Evolutionary conservation across 2,888 invertebrate species (phyloP).

Genomic region (Parnassius orleans): DNA sequence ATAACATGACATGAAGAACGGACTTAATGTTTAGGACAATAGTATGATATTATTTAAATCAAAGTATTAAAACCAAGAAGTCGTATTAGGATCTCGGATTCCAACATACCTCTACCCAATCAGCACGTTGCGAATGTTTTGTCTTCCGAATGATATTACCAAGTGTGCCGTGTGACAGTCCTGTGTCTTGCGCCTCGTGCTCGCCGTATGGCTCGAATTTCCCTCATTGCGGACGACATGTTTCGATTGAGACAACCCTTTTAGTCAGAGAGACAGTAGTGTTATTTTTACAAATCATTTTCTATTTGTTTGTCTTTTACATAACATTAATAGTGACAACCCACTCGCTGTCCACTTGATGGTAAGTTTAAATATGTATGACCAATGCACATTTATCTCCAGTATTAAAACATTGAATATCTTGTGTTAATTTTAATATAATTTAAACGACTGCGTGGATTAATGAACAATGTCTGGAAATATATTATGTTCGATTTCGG

Average conservation of each 20-base stretch:
- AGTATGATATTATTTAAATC: background rate
- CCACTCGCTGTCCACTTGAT: too few species aligned
- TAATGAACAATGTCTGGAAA: too few species aligned
- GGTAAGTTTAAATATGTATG: too few species aligned
- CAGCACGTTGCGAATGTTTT: constrained; percentile 76
- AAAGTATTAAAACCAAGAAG: constrained; percentile 51
- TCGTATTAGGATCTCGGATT: constrained; percentile 32
- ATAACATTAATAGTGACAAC: too few species aligned
- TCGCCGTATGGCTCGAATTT: constrained; percentile 68
- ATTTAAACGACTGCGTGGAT: too few species aligned
- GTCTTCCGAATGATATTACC: constrained; percentile 58
- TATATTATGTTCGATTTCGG: too few species aligned
- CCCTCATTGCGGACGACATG: constrained; percentile 70
- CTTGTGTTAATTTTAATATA: too few species aligned
- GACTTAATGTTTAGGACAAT: too few species aligned
- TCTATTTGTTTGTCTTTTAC: too few species aligned
- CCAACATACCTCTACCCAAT: constrained; percentile 61
- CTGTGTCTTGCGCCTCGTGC: constrained; percentile 43
- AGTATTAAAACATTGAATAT: too few species aligned
- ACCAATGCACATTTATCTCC: too few species aligned
- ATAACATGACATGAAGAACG: too few species aligned
- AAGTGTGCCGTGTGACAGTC: constrained; percentile 43
- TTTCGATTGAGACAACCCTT: constrained; percentile 75
- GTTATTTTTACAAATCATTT: background rate
- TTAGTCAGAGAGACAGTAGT: constrained; percentile 46